Evolutionary conservation across 2,888 invertebrate species (phyloP), one percentile per base, ranked within the genome.

Genomic region (Antheraea assamensis): DNA sequence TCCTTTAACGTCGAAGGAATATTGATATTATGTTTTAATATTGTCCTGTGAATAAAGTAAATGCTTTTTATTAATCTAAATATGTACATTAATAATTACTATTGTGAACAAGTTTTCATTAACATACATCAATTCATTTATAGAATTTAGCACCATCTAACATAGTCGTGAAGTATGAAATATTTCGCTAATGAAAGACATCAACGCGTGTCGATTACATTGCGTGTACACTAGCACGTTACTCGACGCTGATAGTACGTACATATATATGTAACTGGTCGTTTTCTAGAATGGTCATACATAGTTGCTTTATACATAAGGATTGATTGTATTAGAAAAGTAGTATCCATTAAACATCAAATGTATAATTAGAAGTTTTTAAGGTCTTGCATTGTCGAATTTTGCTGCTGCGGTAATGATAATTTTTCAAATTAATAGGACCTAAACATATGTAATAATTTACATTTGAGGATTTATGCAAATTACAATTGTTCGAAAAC

Each of bases 191-290:
- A 79, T 70, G 80, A 78, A 86, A 87, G 87, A 88, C 83, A 79
- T 87, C 82, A 85, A 88, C 87, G 88, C 84, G 80, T 76, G 75
- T 72, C 74, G 73, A 71, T 76, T 73, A 72, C 30, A 72, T 72
- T 73, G 71, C 61, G 76, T 71, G 75, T 15, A 5, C 3, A 66
- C 42, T 52, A 27, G n/a, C 64, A 30, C 30, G 55, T 35, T 66
- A 72, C 72, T 49, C 68, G 70, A 68, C 8, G 1, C 49, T 27
- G 19, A 24, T 71, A 27, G 47, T 49, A 72, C 24, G 52, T 31
- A 49, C 66, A 30, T 27, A 66, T 47, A 30, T 27, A 66, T 47
- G 21, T 72, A 49, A 49, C 30, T n/a, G n/a, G 49, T 70, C 30
- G 72, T 31, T 49, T 72, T 55, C 49, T 66, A n/a, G 35, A 66